These are phyloP conservation scores for Rhingia campestris DNA, from an alignment of 2,888 invertebrate species.

Conservation along the genomic window DNA sequence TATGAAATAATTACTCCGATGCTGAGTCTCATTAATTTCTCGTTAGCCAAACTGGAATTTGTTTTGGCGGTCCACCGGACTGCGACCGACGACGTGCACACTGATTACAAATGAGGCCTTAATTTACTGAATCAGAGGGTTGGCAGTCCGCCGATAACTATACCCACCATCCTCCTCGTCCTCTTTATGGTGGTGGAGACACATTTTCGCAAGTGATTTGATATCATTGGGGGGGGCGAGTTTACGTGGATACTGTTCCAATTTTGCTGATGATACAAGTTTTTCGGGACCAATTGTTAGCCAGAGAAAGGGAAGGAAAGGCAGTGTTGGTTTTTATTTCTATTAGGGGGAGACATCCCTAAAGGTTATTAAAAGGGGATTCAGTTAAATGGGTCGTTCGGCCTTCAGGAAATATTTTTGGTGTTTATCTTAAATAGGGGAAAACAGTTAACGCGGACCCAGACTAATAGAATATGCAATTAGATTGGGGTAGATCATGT, in stretches of 20 bases:
- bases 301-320: constrained; percentile 22
- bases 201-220: constrained; percentile 70
- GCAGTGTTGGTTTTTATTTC: constrained; percentile 23
- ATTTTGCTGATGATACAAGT: constrained; percentile 49
- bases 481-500: no score
- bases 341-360: constrained; percentile 13
- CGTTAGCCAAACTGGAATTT: constrained; percentile 68
- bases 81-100: constrained; percentile 24
- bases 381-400: constrained; percentile 35
- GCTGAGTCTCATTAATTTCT: constrained; percentile 73
- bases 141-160: constrained; percentile 5
- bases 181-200: constrained; percentile 49
- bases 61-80: constrained; percentile 43
- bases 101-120: constrained; percentile 69
- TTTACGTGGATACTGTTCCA: constrained; percentile 52
- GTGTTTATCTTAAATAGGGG: constrained; percentile 43
- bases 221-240: constrained; percentile 36
- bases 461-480: no score
- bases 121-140: constrained; percentile 59
- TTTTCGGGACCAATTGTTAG: constrained; percentile 16
- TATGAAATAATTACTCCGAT: constrained; percentile 70
- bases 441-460: not conserved
- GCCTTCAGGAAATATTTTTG: constrained; percentile 42
- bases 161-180: constrained; percentile 31
- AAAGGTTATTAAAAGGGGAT: constrained; percentile 33